phyloP scores from a whole-genome alignment of 2,888 invertebrate species.

The Autographa gamma region DNA sequence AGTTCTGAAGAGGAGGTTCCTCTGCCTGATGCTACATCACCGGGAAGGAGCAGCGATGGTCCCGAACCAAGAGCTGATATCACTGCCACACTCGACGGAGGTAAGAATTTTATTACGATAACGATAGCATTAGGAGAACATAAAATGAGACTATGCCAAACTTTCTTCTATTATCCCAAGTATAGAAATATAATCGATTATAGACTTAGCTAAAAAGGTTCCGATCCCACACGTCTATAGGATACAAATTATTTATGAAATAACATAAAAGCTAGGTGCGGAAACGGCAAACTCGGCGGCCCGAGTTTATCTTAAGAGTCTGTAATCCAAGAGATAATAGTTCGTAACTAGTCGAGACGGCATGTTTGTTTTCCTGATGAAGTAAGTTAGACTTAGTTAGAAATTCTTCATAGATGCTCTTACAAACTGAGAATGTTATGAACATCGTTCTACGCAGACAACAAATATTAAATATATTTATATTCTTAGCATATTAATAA shows the following conservation, averaged over 20 bases:
- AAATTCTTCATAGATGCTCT: slow-evolving; percentile 73
- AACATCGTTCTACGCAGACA: slow-evolving; percentile 54
- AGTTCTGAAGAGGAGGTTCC: slow-evolving; percentile 87
- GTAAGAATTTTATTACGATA: slow-evolving; percentile 56
- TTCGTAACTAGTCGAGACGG: slow-evolving; percentile 77
- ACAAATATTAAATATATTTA: slow-evolving; percentile 51
- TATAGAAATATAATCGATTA: background rate
- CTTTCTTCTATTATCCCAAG: background rate
- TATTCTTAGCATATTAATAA: slow-evolving; percentile 12
- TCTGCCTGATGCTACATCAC: slow-evolving; percentile 84
- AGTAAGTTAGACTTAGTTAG: slow-evolving; percentile 75
- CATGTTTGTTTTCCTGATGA: slow-evolving; percentile 82
- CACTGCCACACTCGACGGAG: slow-evolving; percentile 83
- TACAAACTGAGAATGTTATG: slow-evolving; percentile 67
- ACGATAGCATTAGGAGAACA: too few relatives aligned
- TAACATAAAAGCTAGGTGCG: slow-evolving; percentile 58
- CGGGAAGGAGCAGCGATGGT: slow-evolving; percentile 85
- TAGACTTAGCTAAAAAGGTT: slow-evolving; percentile 7
- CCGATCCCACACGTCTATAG: slow-evolving; percentile 13
- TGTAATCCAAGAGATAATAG: slow-evolving; percentile 82
- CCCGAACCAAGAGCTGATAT: slow-evolving; percentile 86
- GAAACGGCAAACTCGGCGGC: slow-evolving; percentile 66
- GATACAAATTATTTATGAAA: slow-evolving; percentile 55
- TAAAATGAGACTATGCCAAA: background rate
- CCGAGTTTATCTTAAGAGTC: slow-evolving; percentile 73